phyloP scores from a whole-genome alignment of 1,140 invertebrate genomes.

The Colletes gigas region DNA sequence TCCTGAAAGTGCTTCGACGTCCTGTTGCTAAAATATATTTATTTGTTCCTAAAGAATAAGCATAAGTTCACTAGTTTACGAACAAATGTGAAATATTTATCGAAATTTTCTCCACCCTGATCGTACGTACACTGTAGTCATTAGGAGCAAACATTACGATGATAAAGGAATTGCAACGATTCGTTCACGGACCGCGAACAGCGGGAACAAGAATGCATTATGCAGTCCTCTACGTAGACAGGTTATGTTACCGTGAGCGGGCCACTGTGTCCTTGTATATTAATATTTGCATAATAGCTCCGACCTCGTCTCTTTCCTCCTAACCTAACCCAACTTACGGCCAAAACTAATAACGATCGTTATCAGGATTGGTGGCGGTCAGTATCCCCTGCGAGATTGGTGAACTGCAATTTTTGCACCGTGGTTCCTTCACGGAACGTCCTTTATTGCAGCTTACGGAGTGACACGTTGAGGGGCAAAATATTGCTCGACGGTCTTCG shows the following conservation, averaged over 20 bases:
- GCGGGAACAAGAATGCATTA: conserved; percentile 1
- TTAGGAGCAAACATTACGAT: conserved; percentile 17
- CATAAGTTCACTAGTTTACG: too few relatives aligned
- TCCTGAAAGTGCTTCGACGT: too few relatives aligned
- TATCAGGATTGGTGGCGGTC: neutral
- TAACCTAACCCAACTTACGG: neutral
- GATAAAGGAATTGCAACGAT: conserved; percentile 30
- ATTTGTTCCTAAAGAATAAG: too few relatives aligned
- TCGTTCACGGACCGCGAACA: conserved; percentile 5
- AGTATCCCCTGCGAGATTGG: conserved; percentile 1
- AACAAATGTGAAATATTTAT: too few relatives aligned
- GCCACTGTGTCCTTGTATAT: neutral
- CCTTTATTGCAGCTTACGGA: conserved; percentile 28
- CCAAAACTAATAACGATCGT: conserved; percentile 4
- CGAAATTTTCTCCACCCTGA: neutral
- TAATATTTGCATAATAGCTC: conserved; percentile 21
- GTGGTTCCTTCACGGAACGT: neutral
- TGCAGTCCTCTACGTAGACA: neutral
- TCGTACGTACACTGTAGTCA: conserved; percentile 13
- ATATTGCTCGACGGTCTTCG: neutral
- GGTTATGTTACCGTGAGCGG: neutral
- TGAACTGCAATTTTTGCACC: conserved; percentile 15
- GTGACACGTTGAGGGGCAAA: neutral
- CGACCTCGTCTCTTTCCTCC: neutral
- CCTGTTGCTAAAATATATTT: too few relatives aligned